Evolutionary conservation across 1,140 invertebrate genomes (phyloP), one percentile per base, ranked within the genome.

Genomic region (Planococcus citri): DNA sequence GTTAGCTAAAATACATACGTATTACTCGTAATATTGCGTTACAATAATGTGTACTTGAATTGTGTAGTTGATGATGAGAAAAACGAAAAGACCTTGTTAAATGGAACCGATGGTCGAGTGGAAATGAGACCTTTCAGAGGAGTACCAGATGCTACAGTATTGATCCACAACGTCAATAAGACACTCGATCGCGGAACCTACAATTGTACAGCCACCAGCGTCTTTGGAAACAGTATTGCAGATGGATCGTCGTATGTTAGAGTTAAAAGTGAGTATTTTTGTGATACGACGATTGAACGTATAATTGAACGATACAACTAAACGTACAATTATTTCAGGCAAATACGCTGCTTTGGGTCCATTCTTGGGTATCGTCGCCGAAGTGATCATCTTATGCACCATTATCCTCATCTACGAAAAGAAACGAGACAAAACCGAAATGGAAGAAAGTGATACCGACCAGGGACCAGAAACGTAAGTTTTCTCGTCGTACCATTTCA

Each of bases 391-490:
- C 73, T 86, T 98, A 58, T 96, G 93, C 81, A 84, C 88, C 75
- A 92, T 97, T 79, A 98, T 98, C 78, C 88, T 97, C 75, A 87
- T 97, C 72, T 98, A 96, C 80, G 93, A 95, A 81, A 92, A 91
- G 82, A 88, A 91, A 79, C 88, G 91, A 74, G 92, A 90, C 82
- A 95, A 95, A 83, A 85, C 88, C 73, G 91, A 94, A 80, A 83
- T 91, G 74, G 92, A 95, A 75, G 92, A 95, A 80, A 91, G 89
- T 77, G 92, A 94, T 81, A 92, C 90, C 73, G 92, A 94, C 81
- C 88, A 92, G 80, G 90, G 88, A 74, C 87, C 87, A 61, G 87
- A 90, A 75, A 86, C 86, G 88, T 89, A 80, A 86, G 86, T 85
- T 33, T 33, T 33, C 12, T 33, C n/a, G n/a, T n/a, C n/a, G n/a